These are phyloP conservation scores for Rhimphoctona megacephalus DNA, from an alignment of 2,888 invertebrate species.

Conservation along the genomic window DNA sequence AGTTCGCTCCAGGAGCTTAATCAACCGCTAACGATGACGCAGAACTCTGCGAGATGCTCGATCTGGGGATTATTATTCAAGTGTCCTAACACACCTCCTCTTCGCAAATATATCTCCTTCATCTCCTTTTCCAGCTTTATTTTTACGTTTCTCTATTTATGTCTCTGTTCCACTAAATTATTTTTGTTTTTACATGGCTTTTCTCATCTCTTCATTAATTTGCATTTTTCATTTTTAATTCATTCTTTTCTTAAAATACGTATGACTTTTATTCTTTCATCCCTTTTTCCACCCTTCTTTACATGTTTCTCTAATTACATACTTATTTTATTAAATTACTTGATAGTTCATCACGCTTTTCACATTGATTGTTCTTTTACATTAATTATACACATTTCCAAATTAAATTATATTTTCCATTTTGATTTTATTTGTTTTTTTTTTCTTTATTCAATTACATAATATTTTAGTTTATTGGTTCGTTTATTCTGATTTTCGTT, in stretches of 20 bases:
- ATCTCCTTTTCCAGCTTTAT: background rate
- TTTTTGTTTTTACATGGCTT: background rate
- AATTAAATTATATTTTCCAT: background rate
- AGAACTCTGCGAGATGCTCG: constrained; percentile 65
- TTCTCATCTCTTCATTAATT: background rate
- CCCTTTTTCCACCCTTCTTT: background rate
- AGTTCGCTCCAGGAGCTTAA: constrained; percentile 69
- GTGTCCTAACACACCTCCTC: constrained; percentile 59
- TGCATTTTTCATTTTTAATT: background rate
- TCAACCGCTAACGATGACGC: constrained; percentile 71
- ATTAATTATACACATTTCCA: background rate
- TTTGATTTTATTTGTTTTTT: background rate
- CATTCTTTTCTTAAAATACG: background rate
- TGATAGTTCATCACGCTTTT: too few relatives aligned
- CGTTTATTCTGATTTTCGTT: background rate
- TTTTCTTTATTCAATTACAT: background rate
- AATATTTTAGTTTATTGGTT: background rate
- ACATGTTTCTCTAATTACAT: background rate
- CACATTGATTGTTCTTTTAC: too few relatives aligned
- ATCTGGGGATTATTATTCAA: constrained; percentile 73
- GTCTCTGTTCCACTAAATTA: background rate
- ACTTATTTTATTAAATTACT: background rate
- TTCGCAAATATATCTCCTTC: constrained; percentile 1
- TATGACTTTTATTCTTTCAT: background rate
- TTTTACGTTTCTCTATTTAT: background rate